Evolutionary conservation across 2,888 invertebrate genomes (phyloP).

Genomic region (Hipparchia sbordonii): DNA sequence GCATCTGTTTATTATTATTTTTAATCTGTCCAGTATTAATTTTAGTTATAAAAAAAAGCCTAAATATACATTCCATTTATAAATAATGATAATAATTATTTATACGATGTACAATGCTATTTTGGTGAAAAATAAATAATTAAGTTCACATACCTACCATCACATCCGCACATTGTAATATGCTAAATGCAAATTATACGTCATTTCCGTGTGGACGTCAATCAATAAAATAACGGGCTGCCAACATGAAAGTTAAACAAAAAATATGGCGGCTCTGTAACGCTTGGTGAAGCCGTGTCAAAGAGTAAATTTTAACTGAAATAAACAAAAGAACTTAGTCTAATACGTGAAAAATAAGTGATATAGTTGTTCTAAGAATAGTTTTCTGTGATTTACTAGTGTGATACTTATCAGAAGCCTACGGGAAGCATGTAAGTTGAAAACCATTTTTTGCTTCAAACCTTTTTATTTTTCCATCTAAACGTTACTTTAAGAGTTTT

Average conservation of each 20-base stretch:
- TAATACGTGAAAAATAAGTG: background rate
- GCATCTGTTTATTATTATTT: background rate
- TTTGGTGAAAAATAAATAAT: no score
- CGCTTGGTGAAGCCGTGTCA: constrained; percentile 34
- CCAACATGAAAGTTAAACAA: constrained; percentile 28
- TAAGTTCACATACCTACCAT: no score
- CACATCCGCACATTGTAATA: no score
- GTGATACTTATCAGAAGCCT: background rate
- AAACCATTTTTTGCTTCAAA: constrained; percentile 18
- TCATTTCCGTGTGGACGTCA: background rate
- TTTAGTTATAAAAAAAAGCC: no score
- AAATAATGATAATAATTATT: no score
- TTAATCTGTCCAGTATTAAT: background rate
- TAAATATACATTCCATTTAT: no score
- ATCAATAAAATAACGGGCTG: constrained; percentile 23
- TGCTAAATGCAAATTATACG: no score
- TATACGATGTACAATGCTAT: no score
- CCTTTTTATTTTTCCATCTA: constrained; percentile 25
- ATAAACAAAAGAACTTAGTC: background rate
- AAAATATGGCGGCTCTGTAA: constrained; percentile 43
- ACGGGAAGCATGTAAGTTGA: constrained; percentile 57
- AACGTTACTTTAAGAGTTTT: constrained; percentile 32
- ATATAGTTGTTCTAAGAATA: constrained; percentile 4
- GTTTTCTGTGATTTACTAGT: background rate
- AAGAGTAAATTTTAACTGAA: constrained; percentile 12